Base-by-base conservation (phyloP, 2,888 invertebrate species). In the Perdita meconis region DNA sequence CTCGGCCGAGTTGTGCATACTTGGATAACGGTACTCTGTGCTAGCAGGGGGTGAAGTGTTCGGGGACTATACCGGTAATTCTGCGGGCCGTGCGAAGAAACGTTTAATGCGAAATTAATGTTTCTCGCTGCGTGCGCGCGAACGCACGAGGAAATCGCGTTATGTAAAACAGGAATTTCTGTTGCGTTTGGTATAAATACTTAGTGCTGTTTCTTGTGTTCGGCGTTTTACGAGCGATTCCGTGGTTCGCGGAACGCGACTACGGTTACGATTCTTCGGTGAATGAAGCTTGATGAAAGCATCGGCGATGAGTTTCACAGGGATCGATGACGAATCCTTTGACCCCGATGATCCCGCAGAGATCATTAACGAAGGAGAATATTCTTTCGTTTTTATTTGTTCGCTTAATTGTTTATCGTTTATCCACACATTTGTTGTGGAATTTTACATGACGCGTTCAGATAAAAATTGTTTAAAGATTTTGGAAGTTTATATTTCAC, bases 321-420 rank as follows among this genome's bases (percentile, higher is more conserved):
- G 80, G 82, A 80, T 83, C 78, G 78, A 75, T 69, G 84, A 81
- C 75, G 78, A 44, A 81, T 65, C 76, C 86, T 82, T 87, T 85
- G 85, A 88, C 83, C 82, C n/a, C 82, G 81, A 82, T 84, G 84
- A 85, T 85, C 19, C 3, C 6, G 30, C 30, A 4, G 2, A 2
- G 30, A 30, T n/a, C n/a, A n/a, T n/a, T n/a, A n/a, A n/a, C n/a
- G n/a, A n/a, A n/a, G n/a, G n/a, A n/a, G n/a, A n/a, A n/a, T n/a
- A n/a, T n/a, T n/a, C n/a, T n/a, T n/a, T n/a, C n/a, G n/a, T n/a
- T n/a, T n/a, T n/a, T n/a, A n/a, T n/a, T n/a, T 72, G 72, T 78
- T 79, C 79, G 69, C 80, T 81, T 71, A 70, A 88, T 88, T 87
- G n/a, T n/a, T n/a, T n/a, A n/a, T n/a, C n/a, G n/a, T n/a, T n/a